A percentile compares a stretch with the other conserved stretches of the same genome.
Evolutionary conservation across 2,797 vertebrate species (phyloP).

Genomic region (Lutjanus argentimaculatus): DNA sequence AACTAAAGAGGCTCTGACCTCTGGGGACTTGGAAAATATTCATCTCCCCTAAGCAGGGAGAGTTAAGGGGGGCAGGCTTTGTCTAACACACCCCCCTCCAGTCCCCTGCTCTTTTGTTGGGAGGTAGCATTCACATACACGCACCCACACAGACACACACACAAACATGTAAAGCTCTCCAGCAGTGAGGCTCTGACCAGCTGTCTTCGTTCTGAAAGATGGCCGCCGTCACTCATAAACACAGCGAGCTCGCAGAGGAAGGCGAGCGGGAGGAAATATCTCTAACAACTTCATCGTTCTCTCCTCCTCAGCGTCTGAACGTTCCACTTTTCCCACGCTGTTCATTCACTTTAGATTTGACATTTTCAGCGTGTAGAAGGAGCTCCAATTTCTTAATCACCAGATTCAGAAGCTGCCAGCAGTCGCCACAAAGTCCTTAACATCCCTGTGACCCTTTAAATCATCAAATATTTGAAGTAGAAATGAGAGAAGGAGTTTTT

Average conservation of each 20-base stretch:
- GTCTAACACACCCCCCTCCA: constrained; percentile 71
- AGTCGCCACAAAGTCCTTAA: background rate
- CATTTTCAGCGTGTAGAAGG: background rate
- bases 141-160: constrained; percentile 47
- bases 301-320: background rate
- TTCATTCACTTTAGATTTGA: constrained; percentile 14
- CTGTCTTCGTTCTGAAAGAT: constrained; percentile 78
- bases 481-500: background rate
- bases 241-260: constrained; percentile 19
- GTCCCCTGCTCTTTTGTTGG: constrained; percentile 78
- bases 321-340: background rate
- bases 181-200: constrained; percentile 76
- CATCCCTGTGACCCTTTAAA: background rate
- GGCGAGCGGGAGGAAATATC: constrained; percentile 21
- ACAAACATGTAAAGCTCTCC: constrained; percentile 61
- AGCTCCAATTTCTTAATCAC: background rate
- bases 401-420: constrained; percentile 1
- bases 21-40: constrained; percentile 79
- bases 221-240: constrained; percentile 61
- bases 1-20: constrained; percentile 58
- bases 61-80: constrained; percentile 69
- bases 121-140: constrained; percentile 48
- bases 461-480: constrained; percentile 2
- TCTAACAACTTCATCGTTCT: background rate
- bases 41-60: constrained; percentile 79